Evolutionary conservation across 2,113 vertebrate species (phyloP), one percentile per base, ranked within the genome.

Genomic region (Lasiurus borealis): DNA sequence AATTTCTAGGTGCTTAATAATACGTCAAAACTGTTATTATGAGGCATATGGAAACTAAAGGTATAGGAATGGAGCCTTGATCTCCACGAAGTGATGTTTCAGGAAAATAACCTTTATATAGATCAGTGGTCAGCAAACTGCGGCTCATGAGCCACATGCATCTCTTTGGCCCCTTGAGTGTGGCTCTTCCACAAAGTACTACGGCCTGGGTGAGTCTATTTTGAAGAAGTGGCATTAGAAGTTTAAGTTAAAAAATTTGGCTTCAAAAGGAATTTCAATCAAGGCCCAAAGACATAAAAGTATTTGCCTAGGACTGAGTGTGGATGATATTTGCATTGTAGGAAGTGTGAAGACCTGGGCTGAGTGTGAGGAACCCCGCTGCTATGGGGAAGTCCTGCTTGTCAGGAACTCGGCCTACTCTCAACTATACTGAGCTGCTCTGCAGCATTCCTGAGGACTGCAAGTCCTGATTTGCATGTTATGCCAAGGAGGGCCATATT

Each of bases 341-440:
- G 44, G 52, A 44, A 66, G 15, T 5, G 1, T 64, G 40, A 82
- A 36, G 71, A 8, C 40, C 31, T 1, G 25, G 23, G 16, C 36
- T 12, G 5, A 50, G 11, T 8, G 0, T n/a, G 16, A 48, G 68
- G 85, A 54, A 68, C 3, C 2, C 19, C 25, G 3, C n/a, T 18
- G 15, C 34, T 5, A 2, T 19, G 15, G 5, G 3, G 68, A 72
- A 76, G n/a, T n/a, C n/a, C n/a, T n/a, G n/a, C n/a, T n/a, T n/a
- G n/a, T n/a, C n/a, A n/a, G 27, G 18, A 34, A 14, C 23, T 69
- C 2, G 6, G 21, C 83, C 71, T 29, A 5, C 31, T 66, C 21
- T 57, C 62, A 59, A 71, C 40, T 0, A 0, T 3, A 0, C 23
- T 0, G 44, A 40, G 73, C 50, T n/a, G 75, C 1, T 50, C 44